phyloP scores from a whole-genome alignment of 2,797 vertebrate genomes.

The Arnoldichthys spilopterus region DNA sequence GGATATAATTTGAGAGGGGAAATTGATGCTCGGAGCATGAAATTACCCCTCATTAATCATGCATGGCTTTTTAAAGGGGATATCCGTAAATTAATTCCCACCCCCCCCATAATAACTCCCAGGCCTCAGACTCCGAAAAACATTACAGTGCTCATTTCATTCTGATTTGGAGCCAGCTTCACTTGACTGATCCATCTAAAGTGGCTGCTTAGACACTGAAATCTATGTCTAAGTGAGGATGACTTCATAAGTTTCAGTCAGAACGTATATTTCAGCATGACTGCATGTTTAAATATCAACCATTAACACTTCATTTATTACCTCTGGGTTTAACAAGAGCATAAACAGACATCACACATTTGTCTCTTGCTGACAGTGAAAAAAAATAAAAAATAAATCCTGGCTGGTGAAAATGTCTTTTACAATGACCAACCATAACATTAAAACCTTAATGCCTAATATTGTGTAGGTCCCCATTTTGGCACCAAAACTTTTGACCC shows the following conservation, averaged over 20 bases:
- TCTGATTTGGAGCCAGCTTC: constrained; percentile 25
- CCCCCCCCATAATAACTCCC: constrained; percentile 72
- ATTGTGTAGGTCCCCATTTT: too few species aligned
- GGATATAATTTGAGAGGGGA: constrained; percentile 69
- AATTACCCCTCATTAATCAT: constrained; percentile 82
- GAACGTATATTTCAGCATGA: constrained; percentile 23
- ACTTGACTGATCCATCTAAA: constrained; percentile 18
- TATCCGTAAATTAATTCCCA: constrained; percentile 74
- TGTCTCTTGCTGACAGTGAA: neutral
- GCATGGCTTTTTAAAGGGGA: constrained; percentile 69
- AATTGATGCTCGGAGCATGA: constrained; percentile 81
- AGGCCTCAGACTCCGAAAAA: constrained; percentile 50
- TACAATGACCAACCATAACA: too few species aligned
- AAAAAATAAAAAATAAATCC: neutral
- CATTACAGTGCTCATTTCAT: constrained; percentile 30
- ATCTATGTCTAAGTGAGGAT: constrained; percentile 6
- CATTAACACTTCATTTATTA: constrained; percentile 33
- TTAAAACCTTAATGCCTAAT: too few species aligned
- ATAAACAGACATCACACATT: constrained; percentile 12
- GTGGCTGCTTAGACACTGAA: constrained; percentile 22
- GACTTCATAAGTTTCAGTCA: constrained; percentile 29
- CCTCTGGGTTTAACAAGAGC: constrained; percentile 9
- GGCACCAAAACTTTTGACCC: too few species aligned
- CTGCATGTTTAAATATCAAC: constrained; percentile 28
- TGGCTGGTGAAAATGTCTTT: neutral